Base-by-base conservation (phyloP, 1,140 invertebrate species). In the Eumaeus atala region DNA sequence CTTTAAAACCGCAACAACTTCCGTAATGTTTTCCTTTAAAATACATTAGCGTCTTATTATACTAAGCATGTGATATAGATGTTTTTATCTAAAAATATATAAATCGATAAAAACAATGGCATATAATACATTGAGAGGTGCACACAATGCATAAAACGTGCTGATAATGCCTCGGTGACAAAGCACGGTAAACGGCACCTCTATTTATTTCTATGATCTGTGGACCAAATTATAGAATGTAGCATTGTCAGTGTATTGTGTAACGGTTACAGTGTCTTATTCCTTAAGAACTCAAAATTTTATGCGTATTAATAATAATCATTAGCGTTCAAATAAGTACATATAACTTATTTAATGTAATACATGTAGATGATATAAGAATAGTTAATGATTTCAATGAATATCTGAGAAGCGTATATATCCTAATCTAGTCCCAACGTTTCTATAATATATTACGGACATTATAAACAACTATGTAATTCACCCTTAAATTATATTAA, bases 191-290 rank as follows among this genome's bases (percentile, higher is more conserved):
- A 2, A 28, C 2, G 21, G 21, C 21, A 28, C 21, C 21, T 28
- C 21, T 28, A 28, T 28, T 28, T 28, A 28, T 28, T 28, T 28
- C 21, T 28, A 28, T 28, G 21, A 28, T 28, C 21, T 28, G 21
- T 28, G 21, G 21, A 3, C 21, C 21, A 28, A 2, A 28, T 28
- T 28, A 3, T 28, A n/a, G n/a, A n/a, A 28, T 28, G 21, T 28
- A 2, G 21, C 6, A 2, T 28, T 28, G 21, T 28, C 21, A 28
- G 21, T 28, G 21, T 28, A 28, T 28, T 44, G 16, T 44, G 14
- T 44, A 16, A 44, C 40, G 40, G 40, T 44, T 14, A 44, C 40
- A 44, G 40, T 44, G 40, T 44, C 40, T 44, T 44, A 44, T 44
- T 44, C 16, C 17, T 14, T 44, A 44, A 44, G 40, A 44, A 44